Percentiles rank a stretch among this genome's conserved stretches.
Conservation (phyloP, 2,113 vertebrate species). For the Erpornis zantholeuca region DNA sequence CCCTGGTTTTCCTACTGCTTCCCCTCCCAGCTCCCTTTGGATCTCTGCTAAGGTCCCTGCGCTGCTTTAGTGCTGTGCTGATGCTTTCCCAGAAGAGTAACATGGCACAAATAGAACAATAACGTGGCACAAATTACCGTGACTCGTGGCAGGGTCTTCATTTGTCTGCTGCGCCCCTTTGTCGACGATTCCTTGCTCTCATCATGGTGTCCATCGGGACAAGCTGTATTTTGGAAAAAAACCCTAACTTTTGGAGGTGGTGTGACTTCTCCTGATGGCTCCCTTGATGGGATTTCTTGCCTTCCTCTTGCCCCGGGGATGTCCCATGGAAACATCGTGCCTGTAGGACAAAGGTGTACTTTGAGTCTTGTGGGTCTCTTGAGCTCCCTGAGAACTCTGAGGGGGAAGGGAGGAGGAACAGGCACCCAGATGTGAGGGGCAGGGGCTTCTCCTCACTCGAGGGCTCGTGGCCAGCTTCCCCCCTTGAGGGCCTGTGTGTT, state of each 20-base stretch:
- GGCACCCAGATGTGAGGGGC: background rate
- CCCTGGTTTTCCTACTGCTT: background rate
- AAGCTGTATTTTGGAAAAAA: background rate
- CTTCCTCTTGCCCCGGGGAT: accelerated
- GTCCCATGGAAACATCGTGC: accelerated
- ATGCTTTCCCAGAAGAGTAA: background rate
- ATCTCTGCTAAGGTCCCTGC: background rate
- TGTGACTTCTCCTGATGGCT: accelerated
- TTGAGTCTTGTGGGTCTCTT: background rate
- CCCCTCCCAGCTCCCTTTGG: background rate
- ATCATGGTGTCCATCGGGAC: accelerated
- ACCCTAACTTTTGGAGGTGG: background rate
- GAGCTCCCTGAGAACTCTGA: background rate
- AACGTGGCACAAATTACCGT: background rate
- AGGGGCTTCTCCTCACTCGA: background rate
- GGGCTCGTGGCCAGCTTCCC: background rate
- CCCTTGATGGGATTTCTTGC: background rate
- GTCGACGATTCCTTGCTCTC: accelerated
- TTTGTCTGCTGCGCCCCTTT: accelerated
- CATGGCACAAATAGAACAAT: background rate
- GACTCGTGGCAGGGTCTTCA: accelerated
- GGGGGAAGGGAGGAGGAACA: background rate
- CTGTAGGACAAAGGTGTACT: background rate
- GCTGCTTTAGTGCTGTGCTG: background rate
- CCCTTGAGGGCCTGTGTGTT: background rate